phyloP scores from a whole-genome alignment of 2,888 invertebrate genomes.

The Dicranocentrus wangi region DNA sequence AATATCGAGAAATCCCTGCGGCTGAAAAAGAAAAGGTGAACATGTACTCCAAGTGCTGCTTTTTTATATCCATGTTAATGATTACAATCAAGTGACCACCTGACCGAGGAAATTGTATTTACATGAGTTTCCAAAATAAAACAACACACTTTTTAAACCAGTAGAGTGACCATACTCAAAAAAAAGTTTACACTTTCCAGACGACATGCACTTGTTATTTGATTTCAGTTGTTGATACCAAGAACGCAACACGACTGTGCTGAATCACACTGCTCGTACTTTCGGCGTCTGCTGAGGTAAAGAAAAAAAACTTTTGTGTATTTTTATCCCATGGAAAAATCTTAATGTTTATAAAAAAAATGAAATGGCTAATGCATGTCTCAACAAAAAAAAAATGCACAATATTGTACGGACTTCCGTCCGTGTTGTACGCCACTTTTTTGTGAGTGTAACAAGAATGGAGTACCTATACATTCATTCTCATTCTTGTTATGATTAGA shows the following conservation, averaged over 20 bases:
- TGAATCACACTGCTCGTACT: conserved; percentile 65
- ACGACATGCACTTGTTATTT: conserved; percentile 38
- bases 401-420: too few species aligned
- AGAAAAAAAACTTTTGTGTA: not conserved
- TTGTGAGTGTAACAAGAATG: too few species aligned
- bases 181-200: not conserved
- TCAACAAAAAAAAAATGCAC: too few species aligned
- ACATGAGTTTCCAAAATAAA: too few species aligned
- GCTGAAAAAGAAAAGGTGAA: too few species aligned
- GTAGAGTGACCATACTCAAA: too few species aligned
- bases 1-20: too few species aligned
- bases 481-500: too few species aligned
- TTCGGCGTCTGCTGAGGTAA: conserved; percentile 67
- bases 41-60: not conserved
- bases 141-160: too few species aligned
- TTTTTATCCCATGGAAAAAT: not conserved
- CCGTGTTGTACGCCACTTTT: too few species aligned
- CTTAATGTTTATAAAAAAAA: not conserved
- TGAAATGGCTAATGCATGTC: not conserved
- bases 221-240: conserved; percentile 30
- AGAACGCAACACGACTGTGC: conserved; percentile 57
- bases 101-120: too few species aligned
- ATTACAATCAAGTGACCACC: not conserved
- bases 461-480: too few species aligned
- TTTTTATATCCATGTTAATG: not conserved